A percentile compares a stretch with the other conserved stretches of the same genome.
Conservation (phyloP, 1,140 invertebrate genomes). For the Drosophila azteca region DNA sequence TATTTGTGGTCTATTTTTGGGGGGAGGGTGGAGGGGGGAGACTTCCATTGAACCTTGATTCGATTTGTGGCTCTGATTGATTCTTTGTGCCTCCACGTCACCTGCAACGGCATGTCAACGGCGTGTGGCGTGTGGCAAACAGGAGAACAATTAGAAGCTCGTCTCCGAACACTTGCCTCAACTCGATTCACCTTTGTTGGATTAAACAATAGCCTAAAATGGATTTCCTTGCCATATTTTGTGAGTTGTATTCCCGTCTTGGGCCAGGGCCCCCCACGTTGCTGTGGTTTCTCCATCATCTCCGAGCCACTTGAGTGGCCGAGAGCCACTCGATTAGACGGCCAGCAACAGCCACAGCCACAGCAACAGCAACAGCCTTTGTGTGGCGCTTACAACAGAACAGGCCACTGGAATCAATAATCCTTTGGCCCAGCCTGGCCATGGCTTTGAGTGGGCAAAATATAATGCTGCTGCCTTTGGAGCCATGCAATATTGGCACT, state of each 20-base stretch:
- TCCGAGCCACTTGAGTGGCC: conserved; percentile 5
- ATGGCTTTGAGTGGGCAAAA: background rate
- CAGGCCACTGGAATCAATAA: conserved; percentile 33
- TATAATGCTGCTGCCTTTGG: too few species aligned
- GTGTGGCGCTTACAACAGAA: conserved; percentile 17
- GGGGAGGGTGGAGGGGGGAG: background rate
- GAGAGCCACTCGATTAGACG: conserved; percentile 35
- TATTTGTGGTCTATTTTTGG: background rate
- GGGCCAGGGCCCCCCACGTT: background rate
- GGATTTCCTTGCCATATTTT: conserved; percentile 44
- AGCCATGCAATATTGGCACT: conserved; percentile 3
- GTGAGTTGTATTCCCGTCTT: conserved; percentile 1
- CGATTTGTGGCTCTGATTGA: conserved; percentile 58
- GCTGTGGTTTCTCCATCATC: conserved; percentile 15
- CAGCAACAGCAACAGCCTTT: background rate
- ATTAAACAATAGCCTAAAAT: conserved; percentile 27
- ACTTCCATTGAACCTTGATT: conserved; percentile 54
- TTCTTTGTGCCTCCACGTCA: conserved; percentile 26
- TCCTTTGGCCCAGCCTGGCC: background rate
- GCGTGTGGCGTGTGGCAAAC: background rate
- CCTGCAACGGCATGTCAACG: background rate
- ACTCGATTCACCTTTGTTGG: background rate
- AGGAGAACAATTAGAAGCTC: conserved; percentile 29
- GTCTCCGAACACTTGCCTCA: background rate
- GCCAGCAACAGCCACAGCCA: background rate